phyloP scores from a whole-genome alignment of 2,113 vertebrate genomes.

The Toxostoma redivivum region DNA sequence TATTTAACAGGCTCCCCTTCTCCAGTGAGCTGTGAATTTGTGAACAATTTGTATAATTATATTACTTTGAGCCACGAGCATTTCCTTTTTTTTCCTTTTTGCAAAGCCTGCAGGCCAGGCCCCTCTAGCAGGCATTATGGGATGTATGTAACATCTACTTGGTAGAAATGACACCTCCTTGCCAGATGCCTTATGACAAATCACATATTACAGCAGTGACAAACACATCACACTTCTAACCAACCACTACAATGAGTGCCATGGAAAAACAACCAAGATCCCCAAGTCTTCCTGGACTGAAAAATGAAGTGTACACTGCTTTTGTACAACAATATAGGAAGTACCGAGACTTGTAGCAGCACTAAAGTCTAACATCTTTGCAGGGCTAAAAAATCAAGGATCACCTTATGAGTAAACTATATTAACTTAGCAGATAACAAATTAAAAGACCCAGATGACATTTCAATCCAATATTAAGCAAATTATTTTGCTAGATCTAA shows the following conservation, averaged over 20 bases:
- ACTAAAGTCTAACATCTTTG: neutral
- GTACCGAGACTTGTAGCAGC: neutral
- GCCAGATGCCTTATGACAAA: accelerated
- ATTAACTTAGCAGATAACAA: neutral
- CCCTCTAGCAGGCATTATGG: neutral
- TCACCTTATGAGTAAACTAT: neutral
- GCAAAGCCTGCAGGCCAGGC: neutral
- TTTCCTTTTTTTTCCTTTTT: neutral
- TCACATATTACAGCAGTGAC: neutral
- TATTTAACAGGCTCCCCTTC: neutral
- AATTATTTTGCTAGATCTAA: neutral
- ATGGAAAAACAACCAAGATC: neutral
- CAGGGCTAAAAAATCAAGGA: neutral
- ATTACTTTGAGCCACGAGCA: neutral
- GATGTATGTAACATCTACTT: neutral
- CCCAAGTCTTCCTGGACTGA: neutral
- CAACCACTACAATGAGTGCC: neutral
- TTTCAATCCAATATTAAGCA: neutral
- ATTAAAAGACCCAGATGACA: neutral
- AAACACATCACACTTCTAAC: neutral
- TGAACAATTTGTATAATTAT: neutral
- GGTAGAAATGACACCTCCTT: neutral
- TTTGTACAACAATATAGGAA: neutral
- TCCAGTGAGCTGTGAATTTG: neutral
- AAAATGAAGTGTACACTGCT: neutral